Base-by-base conservation (phyloP, 2,113 vertebrate species). In the Grammomys dolichurus region DNA sequence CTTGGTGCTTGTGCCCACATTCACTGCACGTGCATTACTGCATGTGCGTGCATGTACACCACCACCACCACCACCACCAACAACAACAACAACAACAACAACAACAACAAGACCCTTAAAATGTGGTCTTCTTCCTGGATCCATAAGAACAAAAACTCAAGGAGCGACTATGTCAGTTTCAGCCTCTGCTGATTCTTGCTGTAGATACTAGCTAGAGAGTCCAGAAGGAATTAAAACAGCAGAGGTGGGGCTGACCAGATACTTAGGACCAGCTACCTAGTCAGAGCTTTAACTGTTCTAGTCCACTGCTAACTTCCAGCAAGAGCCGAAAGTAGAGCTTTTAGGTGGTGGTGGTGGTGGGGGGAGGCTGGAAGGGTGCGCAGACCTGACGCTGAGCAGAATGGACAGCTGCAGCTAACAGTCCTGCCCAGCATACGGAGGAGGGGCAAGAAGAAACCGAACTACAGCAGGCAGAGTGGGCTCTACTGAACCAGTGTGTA, bases 11-110 rank as follows among this genome's bases (percentile, higher is more conserved):
- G 43, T 31, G 60, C 4, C 26, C 26, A 1, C 14, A 43, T 31
- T 10, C 58, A 43, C 40, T 40, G 40, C 40, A 40, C 40, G 40
- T 40, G 40, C 40, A 40, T 40, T 40, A 40, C 40, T 40, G 40
- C n/a, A 43, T 0, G 12, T 16, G 7, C n/a, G 3, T 4, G 24
- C 12, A 1, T 7, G 3, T 36, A 36, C 28, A 85, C 8, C 33
- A 10, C 31, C 31, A 46, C 8, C 48, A 51, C 8, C 48, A 51
- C 8, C 48, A 51, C 8, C 48, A 51, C 8, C 48, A 51, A 58
- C 1, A 17, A 17, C 56, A 65, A 1, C 63, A 65, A 12, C 63
- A 22, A 6, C 60, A 63, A 20, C 60, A 24, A 24, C 22, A 63
- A 63, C n/a, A 63, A 43, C 26, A 43, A 46, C 22, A 84, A 40